A percentile compares a stretch with the other conserved stretches of the same genome.
These are phyloP conservation scores for Mastomys natalensis DNA, from an alignment of 2,113 vertebrate genomes.

Conservation along the genomic window DNA sequence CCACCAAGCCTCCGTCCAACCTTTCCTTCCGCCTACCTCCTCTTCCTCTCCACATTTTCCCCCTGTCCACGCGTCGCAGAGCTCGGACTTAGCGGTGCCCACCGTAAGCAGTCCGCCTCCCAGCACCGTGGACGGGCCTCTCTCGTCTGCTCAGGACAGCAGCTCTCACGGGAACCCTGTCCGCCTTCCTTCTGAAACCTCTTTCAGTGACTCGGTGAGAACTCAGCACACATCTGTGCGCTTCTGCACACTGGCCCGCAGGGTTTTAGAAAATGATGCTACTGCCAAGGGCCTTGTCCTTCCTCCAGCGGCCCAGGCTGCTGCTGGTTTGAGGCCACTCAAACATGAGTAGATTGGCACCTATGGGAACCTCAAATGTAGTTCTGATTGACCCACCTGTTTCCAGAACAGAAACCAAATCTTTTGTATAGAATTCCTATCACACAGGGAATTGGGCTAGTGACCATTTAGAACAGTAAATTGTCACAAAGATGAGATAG, in stretches of 20 bases:
- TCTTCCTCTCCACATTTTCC: constrained; percentile 90
- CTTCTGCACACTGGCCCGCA: constrained; percentile 41
- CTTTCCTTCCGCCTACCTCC: constrained; percentile 90
- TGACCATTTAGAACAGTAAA: not conserved
- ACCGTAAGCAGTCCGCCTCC: constrained; percentile 88
- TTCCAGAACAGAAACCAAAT: not conserved
- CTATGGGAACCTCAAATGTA: not conserved
- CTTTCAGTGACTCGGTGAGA: constrained; percentile 97
- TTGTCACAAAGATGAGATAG: not conserved
- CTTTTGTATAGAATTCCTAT: not conserved
- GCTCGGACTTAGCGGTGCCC: constrained; percentile 91
- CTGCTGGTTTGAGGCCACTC: rapidly evolving
- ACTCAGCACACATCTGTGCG: constrained; percentile 45
- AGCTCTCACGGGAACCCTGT: constrained; percentile 92
- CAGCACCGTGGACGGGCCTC: constrained; percentile 91
- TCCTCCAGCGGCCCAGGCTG: rapidly evolving
- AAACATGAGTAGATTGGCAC: not conserved
- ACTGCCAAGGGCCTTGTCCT: not conserved
- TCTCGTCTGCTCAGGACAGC: constrained; percentile 92
- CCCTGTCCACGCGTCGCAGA: constrained; percentile 89
- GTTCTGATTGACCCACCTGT: rapidly evolving
- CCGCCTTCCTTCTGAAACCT: constrained; percentile 95
- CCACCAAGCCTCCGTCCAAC: constrained; percentile 87
- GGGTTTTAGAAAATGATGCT: not conserved
- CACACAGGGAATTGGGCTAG: not conserved